Percentiles rank a stretch among this genome's conserved stretches.
Conservation (phyloP, 2,797 vertebrate species). For the Sebastes oblongus region DNA sequence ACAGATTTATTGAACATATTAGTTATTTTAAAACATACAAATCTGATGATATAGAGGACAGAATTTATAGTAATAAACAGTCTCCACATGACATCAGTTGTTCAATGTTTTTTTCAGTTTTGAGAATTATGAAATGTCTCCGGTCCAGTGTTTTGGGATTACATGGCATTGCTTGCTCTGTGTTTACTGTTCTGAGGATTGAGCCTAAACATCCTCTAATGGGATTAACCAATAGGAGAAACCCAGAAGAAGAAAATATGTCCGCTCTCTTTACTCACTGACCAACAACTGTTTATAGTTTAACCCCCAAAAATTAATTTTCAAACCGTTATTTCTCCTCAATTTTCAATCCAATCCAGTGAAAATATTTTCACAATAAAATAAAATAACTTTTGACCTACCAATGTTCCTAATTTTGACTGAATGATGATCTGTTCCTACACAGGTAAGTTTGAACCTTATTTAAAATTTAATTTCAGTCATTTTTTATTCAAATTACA, state of each 20-base stretch:
- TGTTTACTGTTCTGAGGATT: constrained; percentile 59
- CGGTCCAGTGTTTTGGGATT: constrained; percentile 46
- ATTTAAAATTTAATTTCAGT: not conserved
- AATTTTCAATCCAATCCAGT: not conserved
- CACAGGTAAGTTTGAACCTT: not conserved
- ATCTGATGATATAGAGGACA: too few relatives aligned
- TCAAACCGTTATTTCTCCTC: not conserved
- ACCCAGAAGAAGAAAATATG: constrained; percentile 24
- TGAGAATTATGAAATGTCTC: not conserved
- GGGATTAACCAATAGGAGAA: constrained; percentile 57
- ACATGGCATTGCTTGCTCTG: constrained; percentile 31
- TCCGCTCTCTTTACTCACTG: constrained; percentile 1
- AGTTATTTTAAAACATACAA: not conserved
- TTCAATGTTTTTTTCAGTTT: not conserved
- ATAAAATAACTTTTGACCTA: too few relatives aligned
- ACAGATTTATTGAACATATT: not conserved
- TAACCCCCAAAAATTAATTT: not conserved
- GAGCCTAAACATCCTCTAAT: constrained; percentile 64
- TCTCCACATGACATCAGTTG: not conserved
- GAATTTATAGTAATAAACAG: not conserved
- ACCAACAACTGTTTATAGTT: constrained; percentile 9
- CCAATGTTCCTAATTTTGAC: not conserved
- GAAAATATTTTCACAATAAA: not conserved
- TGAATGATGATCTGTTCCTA: not conserved
- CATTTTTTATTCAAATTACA: not conserved